A percentile compares a stretch with the other conserved stretches of the same genome.
Conservation (phyloP, 2,888 invertebrate genomes). For the Orthonychiurus folsomi region DNA sequence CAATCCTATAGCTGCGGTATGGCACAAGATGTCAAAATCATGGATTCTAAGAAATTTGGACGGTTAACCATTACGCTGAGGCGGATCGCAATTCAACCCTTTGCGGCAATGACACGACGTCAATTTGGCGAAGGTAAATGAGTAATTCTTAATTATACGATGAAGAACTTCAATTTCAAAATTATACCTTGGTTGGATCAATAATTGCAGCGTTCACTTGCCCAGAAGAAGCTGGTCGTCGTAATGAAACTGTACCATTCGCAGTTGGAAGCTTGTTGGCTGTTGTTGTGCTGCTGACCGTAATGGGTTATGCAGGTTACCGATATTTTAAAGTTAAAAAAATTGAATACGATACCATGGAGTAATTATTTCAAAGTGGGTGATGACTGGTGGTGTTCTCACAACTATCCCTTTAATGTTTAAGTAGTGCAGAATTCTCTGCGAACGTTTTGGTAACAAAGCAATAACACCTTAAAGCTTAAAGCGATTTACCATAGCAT, state of each 20-base stretch:
- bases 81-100: slow-evolving; percentile 71
- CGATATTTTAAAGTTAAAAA: slow-evolving; percentile 81
- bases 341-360: slow-evolving; percentile 86
- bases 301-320: slow-evolving; percentile 75
- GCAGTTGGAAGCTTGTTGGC: slow-evolving; percentile 76
- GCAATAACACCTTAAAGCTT: too few species aligned
- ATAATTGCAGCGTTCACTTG: slow-evolving; percentile 55
- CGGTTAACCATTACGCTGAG: slow-evolving; percentile 58
- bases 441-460: too few species aligned
- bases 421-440: too few species aligned
- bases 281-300: slow-evolving; percentile 66
- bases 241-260: slow-evolving; percentile 74
- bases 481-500: too few species aligned
- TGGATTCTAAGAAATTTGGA: slow-evolving; percentile 45
- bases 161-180: too few species aligned
- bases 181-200: too few species aligned
- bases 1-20: slow-evolving; percentile 71
- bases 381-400: too few species aligned
- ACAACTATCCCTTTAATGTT: too few species aligned
- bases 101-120: slow-evolving; percentile 68
- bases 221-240: slow-evolving; percentile 48
- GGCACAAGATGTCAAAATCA: slow-evolving; percentile 52
- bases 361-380: too few species aligned
- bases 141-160: slow-evolving; percentile 10
- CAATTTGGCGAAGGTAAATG: slow-evolving; percentile 51